Conservation (phyloP, 2,113 vertebrate species). For the Cichladusa arquata region DNA sequence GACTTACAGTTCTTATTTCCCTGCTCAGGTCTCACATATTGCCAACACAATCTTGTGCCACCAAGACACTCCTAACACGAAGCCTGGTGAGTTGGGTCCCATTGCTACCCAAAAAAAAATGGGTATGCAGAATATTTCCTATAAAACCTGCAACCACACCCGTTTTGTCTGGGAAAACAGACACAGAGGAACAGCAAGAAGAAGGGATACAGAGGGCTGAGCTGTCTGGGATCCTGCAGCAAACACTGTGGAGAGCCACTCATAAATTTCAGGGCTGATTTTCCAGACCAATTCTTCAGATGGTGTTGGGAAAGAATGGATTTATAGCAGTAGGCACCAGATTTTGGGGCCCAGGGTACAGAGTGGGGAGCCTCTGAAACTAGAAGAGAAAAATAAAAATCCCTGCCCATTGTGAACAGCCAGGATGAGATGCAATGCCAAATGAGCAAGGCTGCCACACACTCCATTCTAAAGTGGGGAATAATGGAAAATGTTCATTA, state of each 20-base stretch:
- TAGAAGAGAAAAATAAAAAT: background rate
- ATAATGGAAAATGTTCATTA: background rate
- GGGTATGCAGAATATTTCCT: background rate
- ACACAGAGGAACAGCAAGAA: background rate
- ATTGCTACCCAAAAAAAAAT: background rate
- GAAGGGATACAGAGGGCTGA: background rate
- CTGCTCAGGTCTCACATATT: background rate
- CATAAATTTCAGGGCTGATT: background rate
- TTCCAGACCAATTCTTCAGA: background rate
- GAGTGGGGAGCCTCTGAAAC: background rate
- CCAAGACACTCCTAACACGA: background rate
- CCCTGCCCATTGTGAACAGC: background rate
- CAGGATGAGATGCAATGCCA: background rate
- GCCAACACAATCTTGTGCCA: background rate
- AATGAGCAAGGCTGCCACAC: background rate
- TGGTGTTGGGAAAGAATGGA: background rate
- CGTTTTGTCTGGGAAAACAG: background rate
- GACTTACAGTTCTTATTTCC: background rate
- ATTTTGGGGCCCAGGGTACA: background rate
- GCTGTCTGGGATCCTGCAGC: background rate
- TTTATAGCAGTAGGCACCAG: background rate
- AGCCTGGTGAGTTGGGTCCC: background rate
- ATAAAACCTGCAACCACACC: constrained; percentile 1
- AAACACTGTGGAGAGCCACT: background rate
- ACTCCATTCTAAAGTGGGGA: background rate